Percentiles rank a stretch among this genome's conserved stretches.
Conservation (phyloP, 1,140 invertebrate genomes). For the Macrobrachium nipponense region DNA sequence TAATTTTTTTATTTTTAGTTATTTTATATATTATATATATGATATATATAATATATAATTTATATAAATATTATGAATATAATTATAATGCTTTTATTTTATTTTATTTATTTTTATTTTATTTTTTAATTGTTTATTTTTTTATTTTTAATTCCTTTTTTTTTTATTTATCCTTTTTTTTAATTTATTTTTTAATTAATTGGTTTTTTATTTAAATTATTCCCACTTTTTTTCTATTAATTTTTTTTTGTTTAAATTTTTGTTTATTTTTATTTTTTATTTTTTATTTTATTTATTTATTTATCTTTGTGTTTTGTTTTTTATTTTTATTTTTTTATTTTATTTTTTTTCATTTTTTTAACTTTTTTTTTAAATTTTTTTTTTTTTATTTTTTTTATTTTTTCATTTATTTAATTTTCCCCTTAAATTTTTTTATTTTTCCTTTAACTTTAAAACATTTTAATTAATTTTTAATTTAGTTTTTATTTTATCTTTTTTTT, state of each 20-base stretch:
- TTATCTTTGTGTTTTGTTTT: too few relatives aligned
- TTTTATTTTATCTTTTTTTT: constrained; percentile 2
- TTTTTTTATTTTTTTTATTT: too few relatives aligned
- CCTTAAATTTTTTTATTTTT: background rate
- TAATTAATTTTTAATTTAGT: background rate
- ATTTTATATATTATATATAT: too few relatives aligned
- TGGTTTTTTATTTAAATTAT: background rate
- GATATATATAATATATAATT: too few relatives aligned
- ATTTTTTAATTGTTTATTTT: background rate
- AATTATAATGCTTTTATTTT: too few relatives aligned
- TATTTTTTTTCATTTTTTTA: too few relatives aligned
- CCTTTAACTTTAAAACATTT: background rate
- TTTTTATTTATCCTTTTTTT: constrained; percentile 1
- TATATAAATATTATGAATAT: too few relatives aligned
- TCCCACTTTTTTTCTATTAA: background rate
- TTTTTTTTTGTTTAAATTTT: constrained; percentile 9
- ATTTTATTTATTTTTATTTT: too few relatives aligned
- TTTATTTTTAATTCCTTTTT: background rate
- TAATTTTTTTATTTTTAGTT: background rate
- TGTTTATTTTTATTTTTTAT: background rate
- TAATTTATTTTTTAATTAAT: background rate
- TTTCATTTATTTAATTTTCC: too few relatives aligned
- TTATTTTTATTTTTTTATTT: too few relatives aligned
- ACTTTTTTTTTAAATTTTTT: too few relatives aligned
- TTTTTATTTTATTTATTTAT: background rate